Evolutionary conservation across 2,113 vertebrate genomes (phyloP).

Genomic region (Psilopogon haemacephalus): DNA sequence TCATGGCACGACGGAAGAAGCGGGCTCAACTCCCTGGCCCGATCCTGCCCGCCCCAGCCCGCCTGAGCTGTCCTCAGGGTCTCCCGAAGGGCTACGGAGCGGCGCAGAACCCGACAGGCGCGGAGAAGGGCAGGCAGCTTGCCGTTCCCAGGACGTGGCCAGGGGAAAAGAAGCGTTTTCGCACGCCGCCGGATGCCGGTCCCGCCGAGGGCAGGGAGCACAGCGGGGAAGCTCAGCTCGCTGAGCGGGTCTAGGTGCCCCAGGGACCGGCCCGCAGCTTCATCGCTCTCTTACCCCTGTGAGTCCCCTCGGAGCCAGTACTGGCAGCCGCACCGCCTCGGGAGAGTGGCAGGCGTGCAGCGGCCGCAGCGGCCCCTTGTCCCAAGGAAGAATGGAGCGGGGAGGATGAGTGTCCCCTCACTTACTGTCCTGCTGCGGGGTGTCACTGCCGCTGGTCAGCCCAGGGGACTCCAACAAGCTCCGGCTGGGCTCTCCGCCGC

Average conservation of each 20-base stretch:
- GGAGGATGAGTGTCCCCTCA: neutral
- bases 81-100: too few species aligned
- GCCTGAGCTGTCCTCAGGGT: neutral
- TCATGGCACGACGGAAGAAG: neutral
- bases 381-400: neutral
- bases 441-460: constrained; percentile 97
- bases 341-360: neutral
- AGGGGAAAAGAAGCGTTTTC: neutral
- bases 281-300: neutral
- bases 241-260: neutral
- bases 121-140: neutral
- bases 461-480: constrained; percentile 94
- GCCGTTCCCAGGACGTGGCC: neutral
- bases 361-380: neutral
- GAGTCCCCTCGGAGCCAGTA: neutral
- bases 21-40: too few species aligned
- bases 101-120: neutral
- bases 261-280: neutral
- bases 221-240: neutral
- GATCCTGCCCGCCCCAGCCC: neutral
- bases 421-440: constrained; percentile 97
- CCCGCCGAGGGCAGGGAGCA: neutral
- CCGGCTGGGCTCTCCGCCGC: constrained; percentile 87
- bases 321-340: neutral
- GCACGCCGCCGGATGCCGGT: neutral